These are phyloP conservation scores for Caenorhabditis becei DNA, from an alignment of 2,888 invertebrate genomes.

Conservation along the genomic window DNA sequence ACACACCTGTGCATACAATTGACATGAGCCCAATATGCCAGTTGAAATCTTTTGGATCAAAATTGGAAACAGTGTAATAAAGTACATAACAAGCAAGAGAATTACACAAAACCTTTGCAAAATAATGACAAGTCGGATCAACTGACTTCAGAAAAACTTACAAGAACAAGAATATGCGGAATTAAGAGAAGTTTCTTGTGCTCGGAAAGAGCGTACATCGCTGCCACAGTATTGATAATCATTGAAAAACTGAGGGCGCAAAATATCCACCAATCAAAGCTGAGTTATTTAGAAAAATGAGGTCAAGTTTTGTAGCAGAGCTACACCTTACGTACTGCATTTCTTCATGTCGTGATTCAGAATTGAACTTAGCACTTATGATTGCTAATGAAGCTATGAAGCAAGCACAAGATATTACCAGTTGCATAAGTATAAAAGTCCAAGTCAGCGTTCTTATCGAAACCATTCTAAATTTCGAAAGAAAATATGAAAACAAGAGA, in stretches of 20 bases:
- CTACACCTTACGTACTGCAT: slow-evolving; percentile 71
- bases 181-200: slow-evolving; percentile 67
- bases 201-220: slow-evolving; percentile 75
- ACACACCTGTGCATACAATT: slow-evolving; percentile 59
- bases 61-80: slow-evolving; percentile 52
- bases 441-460: slow-evolving; percentile 75
- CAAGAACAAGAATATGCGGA: slow-evolving; percentile 75
- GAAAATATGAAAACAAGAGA: too few species aligned
- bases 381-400: slow-evolving; percentile 75
- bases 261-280: slow-evolving; percentile 71
- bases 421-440: slow-evolving; percentile 75
- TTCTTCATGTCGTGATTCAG: slow-evolving; percentile 63
- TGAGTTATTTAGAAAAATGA: slow-evolving; percentile 27
- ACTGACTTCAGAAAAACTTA: slow-evolving; percentile 38
- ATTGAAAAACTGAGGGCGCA: slow-evolving; percentile 70
- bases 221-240: slow-evolving; percentile 72
- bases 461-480: slow-evolving; percentile 75
- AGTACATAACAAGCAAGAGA: slow-evolving; percentile 37
- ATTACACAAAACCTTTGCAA: slow-evolving; percentile 50
- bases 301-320: not conserved
- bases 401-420: slow-evolving; percentile 76
- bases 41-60: slow-evolving; percentile 65
- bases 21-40: slow-evolving; percentile 64
- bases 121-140: not conserved
- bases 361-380: slow-evolving; percentile 73